These are phyloP conservation scores for Cyphomyrus plagiostoma DNA, from an alignment of 2,113 vertebrate species.

Conservation along the genomic window DNA sequence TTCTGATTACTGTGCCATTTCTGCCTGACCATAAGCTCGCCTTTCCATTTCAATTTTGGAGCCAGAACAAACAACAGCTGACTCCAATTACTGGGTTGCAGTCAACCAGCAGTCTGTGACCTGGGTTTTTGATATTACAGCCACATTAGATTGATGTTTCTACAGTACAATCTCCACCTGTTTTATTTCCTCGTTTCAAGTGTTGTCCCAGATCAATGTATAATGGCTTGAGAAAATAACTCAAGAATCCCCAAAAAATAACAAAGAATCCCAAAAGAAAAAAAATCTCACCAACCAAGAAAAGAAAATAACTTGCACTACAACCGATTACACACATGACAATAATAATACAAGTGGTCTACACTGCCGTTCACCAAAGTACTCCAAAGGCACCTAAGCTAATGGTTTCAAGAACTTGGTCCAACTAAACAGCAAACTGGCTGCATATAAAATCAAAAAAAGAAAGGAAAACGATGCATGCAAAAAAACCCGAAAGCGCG, in stretches of 20 bases:
- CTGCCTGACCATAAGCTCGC: not conserved
- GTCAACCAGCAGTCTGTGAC: not conserved
- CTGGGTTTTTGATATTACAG: not conserved
- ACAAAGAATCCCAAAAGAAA: no score
- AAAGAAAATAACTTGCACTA: no score
- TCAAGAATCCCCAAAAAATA: not conserved
- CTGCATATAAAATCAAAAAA: no score
- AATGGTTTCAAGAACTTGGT: no score
- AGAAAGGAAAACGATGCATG: no score
- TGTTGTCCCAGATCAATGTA: not conserved
- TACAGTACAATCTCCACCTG: not conserved
- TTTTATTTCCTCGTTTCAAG: not conserved
- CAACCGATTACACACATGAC: no score
- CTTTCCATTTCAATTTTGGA: not conserved
- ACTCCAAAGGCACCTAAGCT: no score
- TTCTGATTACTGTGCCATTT: not conserved
- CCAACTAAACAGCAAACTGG: no score
- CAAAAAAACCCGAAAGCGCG: no score
- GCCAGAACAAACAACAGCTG: not conserved
- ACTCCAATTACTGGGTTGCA: not conserved
- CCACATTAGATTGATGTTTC: not conserved
- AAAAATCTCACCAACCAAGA: no score
- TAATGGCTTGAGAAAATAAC: not conserved
- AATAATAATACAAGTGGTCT: no score
- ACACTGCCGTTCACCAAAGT: no score